Evolutionary conservation across 2,888 invertebrate genomes (phyloP).

Genomic region (Cataglyphis rosenhaueri): DNA sequence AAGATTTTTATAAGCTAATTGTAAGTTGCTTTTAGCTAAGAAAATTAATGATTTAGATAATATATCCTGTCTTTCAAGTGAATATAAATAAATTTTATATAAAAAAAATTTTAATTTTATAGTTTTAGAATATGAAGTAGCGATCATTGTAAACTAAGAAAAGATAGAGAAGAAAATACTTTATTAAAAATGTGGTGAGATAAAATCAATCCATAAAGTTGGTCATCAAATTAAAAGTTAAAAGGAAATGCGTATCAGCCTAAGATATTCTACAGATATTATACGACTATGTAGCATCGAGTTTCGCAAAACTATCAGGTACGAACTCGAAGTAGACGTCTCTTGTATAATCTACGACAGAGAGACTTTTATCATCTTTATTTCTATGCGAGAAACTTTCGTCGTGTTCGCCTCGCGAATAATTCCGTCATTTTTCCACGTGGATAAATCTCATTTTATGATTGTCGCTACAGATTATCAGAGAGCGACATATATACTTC

Average conservation of each 20-base stretch:
- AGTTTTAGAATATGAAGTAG: not conserved
- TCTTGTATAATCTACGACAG: slow-evolving; percentile 16
- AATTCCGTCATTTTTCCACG: slow-evolving; percentile 45
- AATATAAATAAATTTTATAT: not conserved
- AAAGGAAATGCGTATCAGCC: not conserved
- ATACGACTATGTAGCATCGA: slow-evolving; percentile 17
- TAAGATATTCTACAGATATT: not conserved
- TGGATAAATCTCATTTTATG: slow-evolving; percentile 52
- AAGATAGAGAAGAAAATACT: not conserved
- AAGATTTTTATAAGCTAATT: not conserved
- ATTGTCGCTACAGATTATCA: slow-evolving; percentile 60
- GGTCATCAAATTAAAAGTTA: not conserved
- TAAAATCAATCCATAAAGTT: not conserved
- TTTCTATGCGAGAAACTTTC: slow-evolving; percentile 51
- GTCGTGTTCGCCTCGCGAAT: slow-evolving; percentile 45
- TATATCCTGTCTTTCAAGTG: not conserved
- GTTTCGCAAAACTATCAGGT: slow-evolving; percentile 38
- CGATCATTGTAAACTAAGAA: not conserved
- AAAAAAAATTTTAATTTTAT: slow-evolving; percentile 11
- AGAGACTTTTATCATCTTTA: slow-evolving; percentile 55
- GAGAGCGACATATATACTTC: slow-evolving; percentile 30
- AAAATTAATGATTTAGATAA: slow-evolving; percentile 9
- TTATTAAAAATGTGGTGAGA: not conserved
- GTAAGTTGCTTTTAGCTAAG: slow-evolving; percentile 8
- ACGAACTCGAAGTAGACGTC: slow-evolving; percentile 47